Evolutionary conservation across 1,140 invertebrate species (phyloP).

Genomic region (Drosophila santomea): DNA sequence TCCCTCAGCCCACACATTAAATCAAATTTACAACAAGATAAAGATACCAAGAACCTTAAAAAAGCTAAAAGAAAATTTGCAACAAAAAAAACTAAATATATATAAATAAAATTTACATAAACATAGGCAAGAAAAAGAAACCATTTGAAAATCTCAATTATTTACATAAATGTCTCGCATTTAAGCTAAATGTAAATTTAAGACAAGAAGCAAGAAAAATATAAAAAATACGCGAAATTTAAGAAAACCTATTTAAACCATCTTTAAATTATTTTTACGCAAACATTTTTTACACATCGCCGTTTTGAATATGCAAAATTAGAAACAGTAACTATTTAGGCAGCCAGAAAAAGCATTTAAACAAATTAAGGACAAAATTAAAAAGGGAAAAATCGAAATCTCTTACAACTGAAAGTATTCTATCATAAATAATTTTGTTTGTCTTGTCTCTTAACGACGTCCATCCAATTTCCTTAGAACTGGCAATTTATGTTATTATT

Average conservation of each 20-base stretch:
- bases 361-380: conserved; percentile 3
- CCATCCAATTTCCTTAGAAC: conserved; percentile 59
- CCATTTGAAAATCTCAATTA: conserved; percentile 72
- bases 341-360: conserved; percentile 75
- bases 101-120: conserved; percentile 79
- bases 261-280: conserved; percentile 59
- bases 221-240: conserved; percentile 38
- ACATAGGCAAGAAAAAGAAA: conserved; percentile 59
- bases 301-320: conserved; percentile 34
- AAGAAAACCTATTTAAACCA: conserved; percentile 34
- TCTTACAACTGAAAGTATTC: conserved; percentile 57
- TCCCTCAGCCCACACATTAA: conserved; percentile 59
- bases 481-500: conserved; percentile 64
- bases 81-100: conserved; percentile 41
- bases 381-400: conserved; percentile 12
- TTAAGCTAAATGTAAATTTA: conserved; percentile 79
- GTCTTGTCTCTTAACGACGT: conserved; percentile 40
- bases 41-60: conserved; percentile 36
- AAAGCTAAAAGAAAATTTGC: conserved; percentile 52
- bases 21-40: conserved; percentile 73
- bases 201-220: conserved; percentile 41
- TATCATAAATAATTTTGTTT: conserved; percentile 46
- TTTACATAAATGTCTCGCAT: conserved; percentile 83
- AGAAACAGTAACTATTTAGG: conserved; percentile 30
- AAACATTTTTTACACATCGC: conserved; percentile 46